Base-by-base conservation (phyloP, 1,140 invertebrate genomes). In the Drosophila tsacasi region DNA sequence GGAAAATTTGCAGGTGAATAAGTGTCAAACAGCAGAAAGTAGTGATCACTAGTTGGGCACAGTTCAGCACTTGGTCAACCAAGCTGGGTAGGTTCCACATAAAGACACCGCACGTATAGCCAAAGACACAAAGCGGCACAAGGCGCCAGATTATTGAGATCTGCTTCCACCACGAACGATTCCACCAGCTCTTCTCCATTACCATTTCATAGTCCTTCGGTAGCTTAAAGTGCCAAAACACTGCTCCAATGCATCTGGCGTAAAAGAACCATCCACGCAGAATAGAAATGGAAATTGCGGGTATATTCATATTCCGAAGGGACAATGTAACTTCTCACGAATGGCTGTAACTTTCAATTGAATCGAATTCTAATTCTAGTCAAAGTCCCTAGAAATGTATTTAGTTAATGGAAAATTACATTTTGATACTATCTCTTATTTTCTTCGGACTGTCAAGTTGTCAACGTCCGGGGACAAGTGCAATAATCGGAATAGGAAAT, bases 1-100 rank as follows among this genome's bases (percentile, higher is more conserved):
- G 60, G 21, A 46, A 65, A 12, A 85, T 40, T 15, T 85, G 78
- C 27, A 85, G 37, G 17, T 54, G 6, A 13, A 81, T 23, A 5
- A 81, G 67, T 19, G 52, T 39, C 15, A 60, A 12, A 42, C 57
- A 37, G 40, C 44, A 67, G 27, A 39, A 32, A 12, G 50, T 5
- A 17, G 40, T 44, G 19, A 47, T 13, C 0, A 42, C 12, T 3
- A 81, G 2, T 0, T 59, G 78, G 2, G 55, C 15, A 3, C n/a
- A 21, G 9, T 50, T 15, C 2, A 79, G 35, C 1, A 64, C 1
- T 62, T 10, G 2, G 2, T 25, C 5, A 25, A 19, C 25, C 12
- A 37, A 12, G 50, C 19, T 21, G 30, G 30, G 3, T 21, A 54
- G 13, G 2, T 15, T 19, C 30, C 30, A 54, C 21, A 54, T 54